phyloP scores from a whole-genome alignment of 92 coral and sea anemone species.

The Paramuricea clavata region DNA sequence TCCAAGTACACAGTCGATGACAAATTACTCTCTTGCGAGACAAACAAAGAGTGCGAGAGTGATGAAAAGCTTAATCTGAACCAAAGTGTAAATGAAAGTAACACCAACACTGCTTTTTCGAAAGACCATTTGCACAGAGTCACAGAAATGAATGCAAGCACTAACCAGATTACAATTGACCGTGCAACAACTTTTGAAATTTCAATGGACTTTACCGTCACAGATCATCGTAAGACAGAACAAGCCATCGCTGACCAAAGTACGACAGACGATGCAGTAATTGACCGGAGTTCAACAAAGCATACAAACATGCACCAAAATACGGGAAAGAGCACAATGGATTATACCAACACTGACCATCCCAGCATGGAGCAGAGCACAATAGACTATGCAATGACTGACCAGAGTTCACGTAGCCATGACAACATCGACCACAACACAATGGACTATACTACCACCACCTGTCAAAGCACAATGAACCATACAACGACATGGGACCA shows the following conservation, averaged over 20 bases:
- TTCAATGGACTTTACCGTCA: background rate
- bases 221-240: background rate
- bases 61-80: background rate
- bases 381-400: background rate
- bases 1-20: background rate
- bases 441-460: background rate
- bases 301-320: background rate
- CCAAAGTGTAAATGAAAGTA: background rate
- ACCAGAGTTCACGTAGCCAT: background rate
- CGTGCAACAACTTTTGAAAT: background rate
- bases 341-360: background rate
- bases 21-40: background rate
- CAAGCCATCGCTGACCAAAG: background rate
- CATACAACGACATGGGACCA: background rate
- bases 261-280: background rate
- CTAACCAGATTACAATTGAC: background rate
- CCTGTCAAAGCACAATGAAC: background rate
- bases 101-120: background rate
- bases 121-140: background rate
- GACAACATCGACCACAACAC: background rate
- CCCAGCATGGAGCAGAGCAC: background rate
- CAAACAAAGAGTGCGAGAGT: background rate
- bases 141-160: background rate
- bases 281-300: background rate
- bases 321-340: background rate